Evolutionary conservation across 1,140 invertebrate genomes (phyloP), one percentile per base, ranked within the genome.

Genomic region (Hirudo medicinalis): DNA sequence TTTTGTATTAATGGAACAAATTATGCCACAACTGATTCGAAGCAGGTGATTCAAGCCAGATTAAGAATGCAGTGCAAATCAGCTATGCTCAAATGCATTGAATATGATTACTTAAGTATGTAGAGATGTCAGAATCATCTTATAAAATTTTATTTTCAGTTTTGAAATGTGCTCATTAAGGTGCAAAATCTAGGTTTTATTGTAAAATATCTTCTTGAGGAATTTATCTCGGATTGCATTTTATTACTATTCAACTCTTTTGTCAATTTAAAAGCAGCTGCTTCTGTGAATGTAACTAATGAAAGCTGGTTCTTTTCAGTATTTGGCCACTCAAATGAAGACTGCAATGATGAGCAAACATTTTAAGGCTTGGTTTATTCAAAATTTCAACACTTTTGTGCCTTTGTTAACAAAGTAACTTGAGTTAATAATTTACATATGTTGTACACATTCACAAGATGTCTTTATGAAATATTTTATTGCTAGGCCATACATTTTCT

Each of bases 261-360:
- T 27, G 20, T 27, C 0, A 32, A 22, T 60, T 60, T 4, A 60
- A 60, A 60, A 63, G 1, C 29, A 63, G 22, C 29, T 63, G 60
- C 1, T 63, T 63, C 15, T 63, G 9, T 63, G 22, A 63, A 27
- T 20, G 60, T 32, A 1, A 0, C 19, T 63, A 32, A 63, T 63
- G 4, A 17, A 49, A 2, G 1, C 54, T 25, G 17, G 6, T 54
- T 70, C 2, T 40, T 43, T 54, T 49, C 53, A 70, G 69, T 70
- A 27, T 70, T 70, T 53, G 69, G 69, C n/a, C 69, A 70, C 22
- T 25, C 69, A 70, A 53, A 43, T 20, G 69, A 70, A 70, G 22
- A 54, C 8, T 70, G 69, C 29, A 25, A 70, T 13, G 69, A 70
- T 54, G 69, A 70, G n/a, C 69, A 70, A 25, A 70, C 69, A 53